Evolutionary conservation across 2,888 invertebrate genomes (phyloP).

Genomic region (Yponomeuta malinellus): DNA sequence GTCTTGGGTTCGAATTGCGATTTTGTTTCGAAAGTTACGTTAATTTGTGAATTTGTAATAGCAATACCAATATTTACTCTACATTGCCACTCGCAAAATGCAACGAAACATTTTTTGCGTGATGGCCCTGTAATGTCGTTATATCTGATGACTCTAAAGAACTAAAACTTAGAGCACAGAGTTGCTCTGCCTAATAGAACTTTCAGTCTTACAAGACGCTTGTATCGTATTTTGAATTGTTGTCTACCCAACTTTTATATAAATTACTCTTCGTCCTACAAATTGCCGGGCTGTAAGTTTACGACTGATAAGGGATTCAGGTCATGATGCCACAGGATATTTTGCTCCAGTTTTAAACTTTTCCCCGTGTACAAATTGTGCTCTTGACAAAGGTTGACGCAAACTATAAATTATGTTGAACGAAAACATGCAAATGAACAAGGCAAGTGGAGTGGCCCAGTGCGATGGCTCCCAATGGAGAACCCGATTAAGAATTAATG

Average conservation of each 20-base stretch:
- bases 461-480: neutral
- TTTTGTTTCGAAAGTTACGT: too few species aligned
- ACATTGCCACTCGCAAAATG: too few species aligned
- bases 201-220: too few species aligned
- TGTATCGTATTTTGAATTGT: too few species aligned
- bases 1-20: too few species aligned
- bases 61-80: too few species aligned
- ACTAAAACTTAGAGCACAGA: too few species aligned
- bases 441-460: neutral
- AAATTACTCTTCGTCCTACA: neutral
- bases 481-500: neutral
- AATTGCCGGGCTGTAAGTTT: neutral
- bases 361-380: neutral
- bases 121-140: too few species aligned
- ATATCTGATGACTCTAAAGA: too few species aligned
- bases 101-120: too few species aligned
- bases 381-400: constrained; percentile 7
- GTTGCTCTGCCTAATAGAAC: too few species aligned
- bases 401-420: neutral
- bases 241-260: constrained; percentile 6
- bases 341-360: constrained; percentile 3
- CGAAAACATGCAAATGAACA: constrained; percentile 6
- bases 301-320: neutral
- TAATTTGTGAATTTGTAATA: too few species aligned
- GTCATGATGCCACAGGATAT: neutral